Evolutionary conservation across 23 tunicate genomes (phyloP).

Genomic region (Ciona savignyi): DNA sequence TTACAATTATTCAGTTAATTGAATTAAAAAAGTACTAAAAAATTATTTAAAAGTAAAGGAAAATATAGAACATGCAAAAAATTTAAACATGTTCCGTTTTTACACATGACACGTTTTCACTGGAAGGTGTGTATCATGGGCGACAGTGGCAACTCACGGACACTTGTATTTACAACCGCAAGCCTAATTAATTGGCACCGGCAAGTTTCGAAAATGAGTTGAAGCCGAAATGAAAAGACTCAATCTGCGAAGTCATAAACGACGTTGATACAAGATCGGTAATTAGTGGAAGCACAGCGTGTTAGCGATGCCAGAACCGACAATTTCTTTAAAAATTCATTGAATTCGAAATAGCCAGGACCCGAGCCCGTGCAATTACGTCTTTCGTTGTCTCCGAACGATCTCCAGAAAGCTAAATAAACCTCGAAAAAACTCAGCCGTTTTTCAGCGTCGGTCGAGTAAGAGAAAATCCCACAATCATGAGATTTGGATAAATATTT

Average conservation of each 20-base stretch:
- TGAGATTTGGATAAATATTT: background rate
- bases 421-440: background rate
- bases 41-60: too few relatives aligned
- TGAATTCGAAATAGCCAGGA: background rate
- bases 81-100: too few relatives aligned
- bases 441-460: background rate
- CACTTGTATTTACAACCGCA: background rate
- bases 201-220: background rate
- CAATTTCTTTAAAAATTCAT: background rate
- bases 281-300: too few relatives aligned
- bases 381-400: background rate
- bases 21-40: too few relatives aligned
- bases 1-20: too few relatives aligned
- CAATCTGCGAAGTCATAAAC: too few relatives aligned
- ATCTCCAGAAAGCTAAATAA: background rate
- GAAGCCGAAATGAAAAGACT: too few relatives aligned
- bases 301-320: too few relatives aligned
- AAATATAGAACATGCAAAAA: too few relatives aligned
- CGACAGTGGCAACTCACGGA: background rate
- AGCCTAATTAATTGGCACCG: background rate
- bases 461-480: background rate
- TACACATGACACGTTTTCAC: background rate
- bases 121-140: background rate
- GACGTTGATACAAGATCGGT: too few relatives aligned
- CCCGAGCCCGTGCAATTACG: background rate